phyloP scores from a whole-genome alignment of 2,888 invertebrate species.

The Stenchaetothrips biformis region DNA sequence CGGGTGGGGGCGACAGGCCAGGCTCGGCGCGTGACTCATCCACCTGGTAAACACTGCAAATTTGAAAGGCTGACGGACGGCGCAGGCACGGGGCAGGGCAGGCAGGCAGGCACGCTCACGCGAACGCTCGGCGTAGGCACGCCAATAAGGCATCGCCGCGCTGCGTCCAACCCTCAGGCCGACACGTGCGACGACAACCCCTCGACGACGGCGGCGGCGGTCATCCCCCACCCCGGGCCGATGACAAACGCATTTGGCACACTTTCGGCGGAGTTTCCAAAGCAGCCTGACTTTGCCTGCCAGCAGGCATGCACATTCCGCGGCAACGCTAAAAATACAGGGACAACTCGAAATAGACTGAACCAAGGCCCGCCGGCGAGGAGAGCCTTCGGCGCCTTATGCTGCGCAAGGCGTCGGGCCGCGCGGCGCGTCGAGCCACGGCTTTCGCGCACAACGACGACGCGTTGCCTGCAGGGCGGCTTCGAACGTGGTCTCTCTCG shows the following conservation, averaged over 20 bases:
- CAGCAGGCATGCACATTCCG: constrained; percentile 22
- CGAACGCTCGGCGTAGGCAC: not conserved
- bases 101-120: not conserved
- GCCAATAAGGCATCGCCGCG: not conserved
- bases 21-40: not conserved
- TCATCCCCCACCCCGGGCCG: not conserved
- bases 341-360: constrained; percentile 10
- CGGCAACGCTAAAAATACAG: constrained; percentile 18
- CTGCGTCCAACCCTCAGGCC: not conserved
- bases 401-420: not conserved
- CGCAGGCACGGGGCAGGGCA: too few relatives aligned
- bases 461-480: too few relatives aligned
- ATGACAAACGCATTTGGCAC: constrained; percentile 24
- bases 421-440: not conserved
- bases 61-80: not conserved
- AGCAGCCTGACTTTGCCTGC: constrained; percentile 5
- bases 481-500: too few relatives aligned
- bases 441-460: not conserved
- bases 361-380: not conserved
- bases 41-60: constrained; percentile 9
- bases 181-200: not conserved
- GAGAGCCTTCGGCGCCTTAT: not conserved
- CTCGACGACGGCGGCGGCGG: not conserved
- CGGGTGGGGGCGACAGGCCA: not conserved
- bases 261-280: constrained; percentile 23